Evolutionary conservation across 1,140 invertebrate species (phyloP), one percentile per base, ranked within the genome.

Genomic region (Microvelia longipes): DNA sequence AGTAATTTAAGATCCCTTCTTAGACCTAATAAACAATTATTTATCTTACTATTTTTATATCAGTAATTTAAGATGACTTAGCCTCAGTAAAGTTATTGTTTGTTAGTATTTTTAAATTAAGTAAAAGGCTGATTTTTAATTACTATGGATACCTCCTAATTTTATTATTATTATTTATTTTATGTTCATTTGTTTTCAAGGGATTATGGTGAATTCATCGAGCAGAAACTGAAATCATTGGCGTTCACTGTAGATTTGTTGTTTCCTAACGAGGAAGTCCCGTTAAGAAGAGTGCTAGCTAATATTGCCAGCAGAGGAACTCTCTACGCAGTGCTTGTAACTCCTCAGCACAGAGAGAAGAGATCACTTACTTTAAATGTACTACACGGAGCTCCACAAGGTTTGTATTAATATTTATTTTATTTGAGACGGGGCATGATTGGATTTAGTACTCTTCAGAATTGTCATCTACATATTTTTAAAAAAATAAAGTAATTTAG

Each of bases 291-390:
- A 75, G 90, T 94, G 26, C 79, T 97, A n/a, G 91, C 90, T 24
- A 95, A 94, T 77, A 92, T 95, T 29, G 88, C 91, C 0, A 86
- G 86, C 24, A 83, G 90, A 1, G 91, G 91, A 11, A 92, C 90
- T 74, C 81, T 96, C 0, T 97, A 93, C 82, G 94, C 92, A 0
- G 89, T 96, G 72, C 83, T 96, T 24, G 85, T 96, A 0, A 91
- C 88, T 76, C 88, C 87, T 0, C 85, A 89, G 73, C 95, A 96
- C 78, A 89, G 92, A 77, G 85, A 89, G 74, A 86, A 93, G 74
- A 85, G 87, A 74, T 95, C 92, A 70, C 80, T 97, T 29, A 97
- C 93, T 24, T 80, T 98, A 1, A 94, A 95, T 75, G 93, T 97
- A 72, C 81, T 97, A 25, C 90, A 95, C 80, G 93, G 93, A 24